Percentiles rank a stretch among this genome's conserved stretches.
Evolutionary conservation across 2,888 invertebrate species (phyloP).

Genomic region (Drosophila histrio): DNA sequence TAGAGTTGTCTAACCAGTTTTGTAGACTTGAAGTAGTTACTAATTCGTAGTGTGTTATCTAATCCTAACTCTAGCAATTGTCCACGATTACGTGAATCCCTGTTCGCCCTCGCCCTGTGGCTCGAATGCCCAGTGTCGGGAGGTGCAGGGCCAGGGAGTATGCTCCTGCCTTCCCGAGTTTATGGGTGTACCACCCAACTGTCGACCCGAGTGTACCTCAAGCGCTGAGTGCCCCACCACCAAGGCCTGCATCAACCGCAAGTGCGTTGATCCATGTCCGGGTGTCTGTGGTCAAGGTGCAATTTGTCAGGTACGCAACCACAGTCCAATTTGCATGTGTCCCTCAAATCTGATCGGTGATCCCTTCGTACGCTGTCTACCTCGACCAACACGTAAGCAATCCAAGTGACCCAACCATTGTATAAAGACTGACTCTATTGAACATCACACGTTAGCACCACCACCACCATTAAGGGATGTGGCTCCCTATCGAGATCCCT

Average conservation of each 20-base stretch:
- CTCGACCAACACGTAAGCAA: conserved; percentile 85
- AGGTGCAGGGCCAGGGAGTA: conserved; percentile 87
- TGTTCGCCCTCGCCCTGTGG: conserved; percentile 88
- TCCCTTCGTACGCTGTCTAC: conserved; percentile 89
- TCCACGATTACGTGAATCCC: conserved; percentile 84
- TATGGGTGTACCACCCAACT: conserved; percentile 88
- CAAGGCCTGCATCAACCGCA: conserved; percentile 89
- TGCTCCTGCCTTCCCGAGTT: conserved; percentile 90
- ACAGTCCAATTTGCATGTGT: conserved; percentile 92
- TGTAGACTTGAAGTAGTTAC: conserved; percentile 63
- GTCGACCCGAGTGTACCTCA: conserved; percentile 90
- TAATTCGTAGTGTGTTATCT: conserved; percentile 61
- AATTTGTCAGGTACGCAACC: conserved; percentile 90
- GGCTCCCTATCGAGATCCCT: conserved; percentile 85
- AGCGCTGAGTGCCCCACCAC: conserved; percentile 89
- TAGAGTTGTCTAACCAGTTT: conserved; percentile 15
- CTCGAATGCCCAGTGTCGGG: conserved; percentile 90
- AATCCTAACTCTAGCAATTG: conserved; percentile 82
- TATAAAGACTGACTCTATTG: not conserved
- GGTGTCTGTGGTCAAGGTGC: conserved; percentile 90
- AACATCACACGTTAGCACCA: conserved; percentile 54
- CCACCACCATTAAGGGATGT: conserved; percentile 60
- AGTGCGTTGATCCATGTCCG: conserved; percentile 90
- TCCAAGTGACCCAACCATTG: not conserved
- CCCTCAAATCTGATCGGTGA: conserved; percentile 88